These are phyloP conservation scores for Sylvilagus bachmani DNA, from an alignment of 2,113 vertebrate genomes.

Conservation along the genomic window DNA sequence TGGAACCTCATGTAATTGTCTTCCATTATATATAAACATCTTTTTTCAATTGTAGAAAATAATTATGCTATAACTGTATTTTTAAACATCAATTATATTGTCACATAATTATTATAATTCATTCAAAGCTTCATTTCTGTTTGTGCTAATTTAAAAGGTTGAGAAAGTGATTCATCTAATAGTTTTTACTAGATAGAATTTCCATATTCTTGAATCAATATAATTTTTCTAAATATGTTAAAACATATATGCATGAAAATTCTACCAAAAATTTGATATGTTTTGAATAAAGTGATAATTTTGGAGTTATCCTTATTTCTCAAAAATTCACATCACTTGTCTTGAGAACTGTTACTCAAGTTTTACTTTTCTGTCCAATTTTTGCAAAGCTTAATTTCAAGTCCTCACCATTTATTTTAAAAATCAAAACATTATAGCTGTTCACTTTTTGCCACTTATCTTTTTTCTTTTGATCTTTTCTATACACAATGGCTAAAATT, in stretches of 20 bases:
- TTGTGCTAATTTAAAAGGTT: not conserved
- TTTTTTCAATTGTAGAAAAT: not conserved
- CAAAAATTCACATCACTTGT: not conserved
- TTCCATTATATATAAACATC: fast-evolving
- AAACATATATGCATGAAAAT: not conserved
- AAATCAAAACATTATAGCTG: not conserved
- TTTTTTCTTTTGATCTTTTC: not conserved
- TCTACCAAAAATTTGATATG: not conserved
- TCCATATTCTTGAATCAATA: not conserved
- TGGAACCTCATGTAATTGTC: not conserved
- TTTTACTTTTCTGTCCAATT: not conserved
- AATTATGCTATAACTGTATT: not conserved
- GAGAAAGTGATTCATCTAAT: not conserved
- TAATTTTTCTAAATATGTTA: not conserved
- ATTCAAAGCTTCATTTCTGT: not conserved
- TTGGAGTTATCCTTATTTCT: not conserved
- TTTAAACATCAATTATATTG: not conserved
- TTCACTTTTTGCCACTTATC: not conserved
- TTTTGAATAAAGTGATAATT: not conserved
- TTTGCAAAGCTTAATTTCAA: not conserved
- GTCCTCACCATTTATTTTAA: not conserved
- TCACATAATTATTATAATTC: not conserved
- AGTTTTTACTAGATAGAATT: not conserved
- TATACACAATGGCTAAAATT: not conserved
- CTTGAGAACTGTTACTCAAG: not conserved